These are phyloP conservation scores for Theretra japonica DNA, from an alignment of 2,888 invertebrate species.

Conservation along the genomic window DNA sequence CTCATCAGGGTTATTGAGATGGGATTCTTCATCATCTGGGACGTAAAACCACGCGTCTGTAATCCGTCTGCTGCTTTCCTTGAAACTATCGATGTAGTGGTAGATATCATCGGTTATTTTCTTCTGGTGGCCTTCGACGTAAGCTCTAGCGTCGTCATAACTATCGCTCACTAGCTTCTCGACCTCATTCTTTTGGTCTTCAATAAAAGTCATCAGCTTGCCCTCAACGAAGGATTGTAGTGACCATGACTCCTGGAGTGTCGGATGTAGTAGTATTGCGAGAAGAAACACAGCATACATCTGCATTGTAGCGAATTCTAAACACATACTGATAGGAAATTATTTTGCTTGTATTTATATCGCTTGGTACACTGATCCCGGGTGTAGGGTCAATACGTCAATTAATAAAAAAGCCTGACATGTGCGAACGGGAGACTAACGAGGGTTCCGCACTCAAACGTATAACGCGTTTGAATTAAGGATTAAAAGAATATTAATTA, in stretches of 20 bases:
- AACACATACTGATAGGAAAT: conserved; percentile 22
- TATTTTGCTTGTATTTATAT: conserved; percentile 24
- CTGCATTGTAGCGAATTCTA: conserved; percentile 44
- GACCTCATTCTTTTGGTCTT: conserved; percentile 52
- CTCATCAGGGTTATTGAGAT: conserved; percentile 64
- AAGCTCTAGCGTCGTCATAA: conserved; percentile 48
- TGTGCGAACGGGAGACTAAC: background rate
- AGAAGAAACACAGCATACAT: conserved; percentile 38
- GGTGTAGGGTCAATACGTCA: conserved; percentile 24
- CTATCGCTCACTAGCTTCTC: conserved; percentile 53
- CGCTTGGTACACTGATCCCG: conserved; percentile 15
- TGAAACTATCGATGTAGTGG: conserved; percentile 60
- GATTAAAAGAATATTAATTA: too few relatives aligned
- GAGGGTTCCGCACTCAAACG: background rate
- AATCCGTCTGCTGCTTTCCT: conserved; percentile 57
- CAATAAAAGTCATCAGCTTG: conserved; percentile 43
- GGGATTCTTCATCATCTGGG: conserved; percentile 50
- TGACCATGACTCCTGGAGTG: conserved; percentile 43
- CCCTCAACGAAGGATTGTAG: conserved; percentile 41
- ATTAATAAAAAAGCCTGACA: conserved; percentile 18
- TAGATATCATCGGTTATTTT: conserved; percentile 60
- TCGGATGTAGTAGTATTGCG: conserved; percentile 34
- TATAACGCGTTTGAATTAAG: background rate
- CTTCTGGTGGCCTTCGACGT: conserved; percentile 62
- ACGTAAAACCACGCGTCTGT: conserved; percentile 59